Evolutionary conservation across 2,113 vertebrate genomes (phyloP), one percentile per base, ranked within the genome.

Genomic region (Thomomys bottae): DNA sequence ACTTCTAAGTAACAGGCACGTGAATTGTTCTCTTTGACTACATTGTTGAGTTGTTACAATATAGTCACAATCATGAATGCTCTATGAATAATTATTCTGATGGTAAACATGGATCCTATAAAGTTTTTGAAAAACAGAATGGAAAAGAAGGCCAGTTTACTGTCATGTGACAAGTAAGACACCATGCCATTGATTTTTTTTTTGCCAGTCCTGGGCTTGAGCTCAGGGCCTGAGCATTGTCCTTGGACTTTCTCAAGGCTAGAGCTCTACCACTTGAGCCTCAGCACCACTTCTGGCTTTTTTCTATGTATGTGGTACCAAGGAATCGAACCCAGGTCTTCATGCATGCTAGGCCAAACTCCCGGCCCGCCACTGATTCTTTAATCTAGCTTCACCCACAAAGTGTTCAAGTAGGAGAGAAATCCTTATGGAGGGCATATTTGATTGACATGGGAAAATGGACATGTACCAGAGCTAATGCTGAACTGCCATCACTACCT

Each of bases 1-100:
- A 89, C 14, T n/a, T 90, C 36, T 91, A 77, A 96, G 61, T 76
- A 79, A 63, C 2, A 91, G 11, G 7, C 45, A 82, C 70, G 10
- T 32, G 40, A 81, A 92, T 3, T 73, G 63, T 85, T 88, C 4
- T 12, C 24, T 61, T 79, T 45, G 9, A 76, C 20, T 59, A 67
- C 20, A 49, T 80, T 93, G 63, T 73, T 77, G 67, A 40, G 9
- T 87, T 15, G 82, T 92, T 81, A 23, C 79, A 90, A 61, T 42
- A 77, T 26, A 54, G 7, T 84, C 36, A 78, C 18, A 90, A 49
- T 78, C 10, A 28, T 76, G 59, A 83, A 38, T 14, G 76, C 81
- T 90, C 40, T 75, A 61, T 78, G 42, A 75, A 79, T 77, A 38
- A 3, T 77, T 70, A 67, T 78, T 95, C 34, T 84, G 78, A 75